Percentiles rank a stretch among this genome's conserved stretches.
phyloP scores from a whole-genome alignment of 2,113 vertebrate genomes.

The Gallinago paraguaiae region DNA sequence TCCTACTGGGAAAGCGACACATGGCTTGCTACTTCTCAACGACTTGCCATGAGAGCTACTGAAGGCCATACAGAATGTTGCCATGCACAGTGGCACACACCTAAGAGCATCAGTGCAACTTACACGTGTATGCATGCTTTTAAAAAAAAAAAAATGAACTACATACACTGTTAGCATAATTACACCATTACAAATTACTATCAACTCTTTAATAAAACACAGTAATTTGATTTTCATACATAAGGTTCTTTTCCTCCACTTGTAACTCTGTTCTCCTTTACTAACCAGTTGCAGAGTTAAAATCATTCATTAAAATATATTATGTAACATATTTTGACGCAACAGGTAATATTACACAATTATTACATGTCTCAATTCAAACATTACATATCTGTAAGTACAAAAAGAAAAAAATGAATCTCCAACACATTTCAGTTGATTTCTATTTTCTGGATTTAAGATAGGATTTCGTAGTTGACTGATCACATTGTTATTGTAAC shows the following conservation, averaged over 20 bases:
- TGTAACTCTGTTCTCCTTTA: not conserved
- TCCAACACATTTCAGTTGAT: not conserved
- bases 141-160: not conserved
- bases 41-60: not conserved
- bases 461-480: not conserved
- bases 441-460: not conserved
- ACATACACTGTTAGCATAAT: not conserved
- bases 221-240: not conserved
- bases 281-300: not conserved
- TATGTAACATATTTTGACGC: not conserved
- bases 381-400: not conserved
- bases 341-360: not conserved
- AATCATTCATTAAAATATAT: not conserved
- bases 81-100: not conserved
- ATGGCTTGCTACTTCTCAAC: not conserved
- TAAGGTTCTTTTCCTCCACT: not conserved
- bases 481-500: not conserved
- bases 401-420: not conserved
- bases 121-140: not conserved
- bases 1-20: not conserved
- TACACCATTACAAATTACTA: not conserved
- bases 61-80: not conserved
- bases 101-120: rapidly evolving
- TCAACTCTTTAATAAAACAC: not conserved
- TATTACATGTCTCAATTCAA: not conserved